These are phyloP conservation scores for Lysandra bellargus DNA, from an alignment of 2,888 invertebrate species.

Conservation along the genomic window DNA sequence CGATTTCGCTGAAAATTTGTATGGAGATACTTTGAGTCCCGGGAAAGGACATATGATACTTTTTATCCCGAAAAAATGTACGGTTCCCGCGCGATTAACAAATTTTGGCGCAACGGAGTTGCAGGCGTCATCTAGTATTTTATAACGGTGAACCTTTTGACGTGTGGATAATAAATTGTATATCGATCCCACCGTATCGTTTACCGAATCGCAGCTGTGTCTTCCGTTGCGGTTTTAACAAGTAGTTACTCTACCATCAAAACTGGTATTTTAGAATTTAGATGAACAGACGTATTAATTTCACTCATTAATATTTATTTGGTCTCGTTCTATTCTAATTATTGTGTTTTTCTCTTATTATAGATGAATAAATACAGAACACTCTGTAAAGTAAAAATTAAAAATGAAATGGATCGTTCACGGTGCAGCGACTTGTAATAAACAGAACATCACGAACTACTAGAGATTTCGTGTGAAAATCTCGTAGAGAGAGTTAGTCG, in stretches of 20 bases:
- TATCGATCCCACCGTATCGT: conserved; percentile 2
- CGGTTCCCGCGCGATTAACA: too few relatives aligned
- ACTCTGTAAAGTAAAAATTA: background rate
- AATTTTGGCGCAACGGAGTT: too few relatives aligned
- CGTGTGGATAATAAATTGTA: conserved; percentile 5
- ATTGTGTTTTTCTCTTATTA: conserved; percentile 3
- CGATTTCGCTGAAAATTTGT: too few relatives aligned
- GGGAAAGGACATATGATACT: too few relatives aligned
- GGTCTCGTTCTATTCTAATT: background rate
- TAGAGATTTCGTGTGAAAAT: background rate
- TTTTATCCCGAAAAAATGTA: too few relatives aligned
- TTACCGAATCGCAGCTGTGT: conserved; percentile 7
- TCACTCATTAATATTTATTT: background rate
- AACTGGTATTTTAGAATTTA: conserved; percentile 18
- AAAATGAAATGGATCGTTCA: conserved; percentile 30
- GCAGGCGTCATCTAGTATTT: background rate
- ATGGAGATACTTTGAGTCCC: too few relatives aligned
- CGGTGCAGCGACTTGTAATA: conserved; percentile 36
- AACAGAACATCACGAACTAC: conserved; percentile 8
- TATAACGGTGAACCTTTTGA: conserved; percentile 4
- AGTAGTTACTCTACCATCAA: background rate
- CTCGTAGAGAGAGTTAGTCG: background rate
- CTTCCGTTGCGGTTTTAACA: conserved; percentile 19
- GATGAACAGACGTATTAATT: background rate
- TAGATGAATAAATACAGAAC: background rate